Evolutionary conservation across 2,113 vertebrate genomes (phyloP), one percentile per base, ranked within the genome.

Genomic region (Electrona antarctica): DNA sequence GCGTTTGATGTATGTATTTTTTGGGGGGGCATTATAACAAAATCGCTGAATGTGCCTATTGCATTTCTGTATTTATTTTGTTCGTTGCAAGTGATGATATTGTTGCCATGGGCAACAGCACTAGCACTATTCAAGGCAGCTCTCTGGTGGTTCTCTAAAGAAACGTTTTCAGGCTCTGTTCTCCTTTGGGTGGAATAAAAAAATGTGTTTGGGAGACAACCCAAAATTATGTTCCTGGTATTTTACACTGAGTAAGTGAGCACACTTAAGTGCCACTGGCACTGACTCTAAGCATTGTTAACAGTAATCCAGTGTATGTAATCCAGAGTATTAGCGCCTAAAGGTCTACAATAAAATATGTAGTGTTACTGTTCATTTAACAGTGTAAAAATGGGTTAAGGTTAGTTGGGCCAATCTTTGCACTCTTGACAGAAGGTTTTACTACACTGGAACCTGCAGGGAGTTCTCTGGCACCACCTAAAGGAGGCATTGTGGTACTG

Each of bases 51-150:
- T 82, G 33, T 41, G 33, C 33, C 33, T 41, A 77, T 87, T 81
- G 71, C 61, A 84, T 83, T 82, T 80, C 69, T 74, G 69, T 84
- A 73, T 91, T 88, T 88, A 81, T 88, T 41, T 41, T 41, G 33
- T 41, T 41, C 86, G 89, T 88, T 73, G 74, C 64, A 87, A 83
- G 86, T 69, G 67, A 64, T 71, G 80, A 86, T 88, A 84, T 82
- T 87, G 90, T 92, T 92, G 88, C 89, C 79, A 92, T 76, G 69
- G 91, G 89, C 83, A 90, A 92, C 91, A 10, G 60, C 85, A 69
- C 29, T 52, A 52, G 50, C 13, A 6, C 85, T 80, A 84, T 87
- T 76, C 80, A 80, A 63, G 80, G 85, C 80, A 78, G 86, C 85
- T 82, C 81, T 76, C 64, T 63, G 83, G 61, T 77, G 78, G 71